These are phyloP conservation scores for Tadarida brasiliensis DNA, from an alignment of 2,797 vertebrate genomes.

Conservation along the genomic window DNA sequence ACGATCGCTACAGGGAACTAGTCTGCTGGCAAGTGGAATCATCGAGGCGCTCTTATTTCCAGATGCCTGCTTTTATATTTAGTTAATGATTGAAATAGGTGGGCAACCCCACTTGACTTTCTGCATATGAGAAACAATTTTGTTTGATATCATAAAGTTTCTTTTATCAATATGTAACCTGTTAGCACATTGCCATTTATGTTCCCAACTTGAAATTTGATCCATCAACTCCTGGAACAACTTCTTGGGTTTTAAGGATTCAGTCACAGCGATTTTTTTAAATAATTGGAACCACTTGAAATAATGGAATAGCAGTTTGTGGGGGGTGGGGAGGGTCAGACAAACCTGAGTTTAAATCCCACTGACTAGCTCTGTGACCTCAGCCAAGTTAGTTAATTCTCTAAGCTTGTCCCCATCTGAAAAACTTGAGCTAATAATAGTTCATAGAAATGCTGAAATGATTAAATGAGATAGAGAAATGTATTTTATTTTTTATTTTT, in stretches of 20 bases:
- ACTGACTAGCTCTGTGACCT: constrained; percentile 12
- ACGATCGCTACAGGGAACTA: not conserved
- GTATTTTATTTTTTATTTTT: not conserved
- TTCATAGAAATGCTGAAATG: constrained; percentile 22
- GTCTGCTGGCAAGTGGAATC: not conserved
- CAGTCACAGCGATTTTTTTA: not conserved
- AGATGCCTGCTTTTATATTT: constrained; percentile 25
- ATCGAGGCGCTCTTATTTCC: not conserved
- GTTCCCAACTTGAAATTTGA: constrained; percentile 61
- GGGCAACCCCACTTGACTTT: not conserved
- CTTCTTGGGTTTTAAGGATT: constrained; percentile 61
- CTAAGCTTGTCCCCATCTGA: not conserved
- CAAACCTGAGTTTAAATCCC: constrained; percentile 41
- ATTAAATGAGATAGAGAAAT: not conserved
- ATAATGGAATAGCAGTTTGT: constrained; percentile 45
- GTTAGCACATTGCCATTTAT: constrained; percentile 50
- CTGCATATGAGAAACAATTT: constrained; percentile 37
- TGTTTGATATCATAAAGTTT: constrained; percentile 23
- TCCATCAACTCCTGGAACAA: constrained; percentile 30
- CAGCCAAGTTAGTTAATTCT: constrained; percentile 13
- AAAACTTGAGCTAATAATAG: constrained; percentile 25
- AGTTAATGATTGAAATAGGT: constrained; percentile 33
- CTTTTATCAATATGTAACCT: constrained; percentile 44
- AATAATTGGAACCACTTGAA: constrained; percentile 56
- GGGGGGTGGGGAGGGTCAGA: not conserved